Evolutionary conservation across 2,113 vertebrate species (phyloP).

Genomic region (Lophotis ruficrista): DNA sequence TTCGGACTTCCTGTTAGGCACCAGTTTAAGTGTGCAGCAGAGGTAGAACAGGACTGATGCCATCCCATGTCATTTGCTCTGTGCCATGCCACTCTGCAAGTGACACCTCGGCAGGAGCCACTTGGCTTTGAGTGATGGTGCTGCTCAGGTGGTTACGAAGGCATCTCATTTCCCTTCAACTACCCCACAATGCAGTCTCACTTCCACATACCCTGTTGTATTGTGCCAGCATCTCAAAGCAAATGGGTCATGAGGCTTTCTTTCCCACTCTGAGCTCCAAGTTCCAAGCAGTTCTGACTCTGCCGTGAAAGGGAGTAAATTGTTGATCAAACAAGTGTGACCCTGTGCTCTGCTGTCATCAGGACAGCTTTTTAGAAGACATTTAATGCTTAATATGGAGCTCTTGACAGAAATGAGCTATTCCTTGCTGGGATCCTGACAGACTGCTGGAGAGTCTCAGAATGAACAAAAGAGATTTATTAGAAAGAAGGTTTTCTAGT

Average conservation of each 20-base stretch:
- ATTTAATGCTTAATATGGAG: conserved; percentile 43
- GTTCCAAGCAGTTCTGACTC: neutral
- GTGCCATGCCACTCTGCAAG: neutral
- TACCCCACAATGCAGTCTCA: neutral
- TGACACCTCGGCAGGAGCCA: neutral
- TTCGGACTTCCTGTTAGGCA: neutral
- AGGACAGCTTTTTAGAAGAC: conserved; percentile 35
- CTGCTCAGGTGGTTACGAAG: neutral
- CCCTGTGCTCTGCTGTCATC: neutral
- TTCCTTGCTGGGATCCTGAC: conserved; percentile 63
- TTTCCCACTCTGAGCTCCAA: neutral
- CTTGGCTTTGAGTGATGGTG: neutral
- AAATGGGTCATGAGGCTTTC: neutral
- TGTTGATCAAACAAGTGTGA: neutral
- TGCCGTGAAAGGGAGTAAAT: neutral
- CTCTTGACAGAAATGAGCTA: conserved; percentile 67
- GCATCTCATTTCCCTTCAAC: neutral
- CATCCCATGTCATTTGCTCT: neutral
- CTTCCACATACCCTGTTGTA: neutral
- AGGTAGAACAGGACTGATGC: neutral
- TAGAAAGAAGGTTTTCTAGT: conserved; percentile 43
- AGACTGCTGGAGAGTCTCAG: conserved; percentile 48
- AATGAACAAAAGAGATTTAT: conserved; percentile 65
- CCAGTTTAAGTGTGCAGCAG: neutral
- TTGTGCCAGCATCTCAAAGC: neutral